phyloP scores from a whole-genome alignment of 2,888 invertebrate genomes.

The Cephonodes hylas region DNA sequence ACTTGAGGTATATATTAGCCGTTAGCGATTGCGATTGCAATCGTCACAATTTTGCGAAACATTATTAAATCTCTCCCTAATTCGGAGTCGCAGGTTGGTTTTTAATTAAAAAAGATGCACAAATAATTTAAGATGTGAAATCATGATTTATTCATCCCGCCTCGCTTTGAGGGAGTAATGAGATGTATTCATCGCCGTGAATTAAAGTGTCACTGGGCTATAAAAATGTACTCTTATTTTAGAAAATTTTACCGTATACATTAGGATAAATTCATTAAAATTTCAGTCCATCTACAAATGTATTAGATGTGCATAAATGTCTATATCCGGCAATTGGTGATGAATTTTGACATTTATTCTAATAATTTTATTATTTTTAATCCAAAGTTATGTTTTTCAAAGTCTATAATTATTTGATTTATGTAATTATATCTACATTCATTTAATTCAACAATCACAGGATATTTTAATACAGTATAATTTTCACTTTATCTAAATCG shows the following conservation, averaged over 20 bases:
- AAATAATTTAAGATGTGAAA: slow-evolving; percentile 37
- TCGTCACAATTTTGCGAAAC: too few relatives aligned
- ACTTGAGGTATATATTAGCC: too few relatives aligned
- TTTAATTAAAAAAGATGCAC: background rate
- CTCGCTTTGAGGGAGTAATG: slow-evolving; percentile 45
- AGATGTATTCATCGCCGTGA: slow-evolving; percentile 28
- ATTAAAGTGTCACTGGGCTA: background rate
- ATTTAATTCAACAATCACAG: background rate
- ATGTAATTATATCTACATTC: too few relatives aligned
- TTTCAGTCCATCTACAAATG: background rate
- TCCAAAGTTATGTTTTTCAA: too few relatives aligned
- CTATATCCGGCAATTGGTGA: too few relatives aligned
- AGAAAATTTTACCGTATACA: background rate
- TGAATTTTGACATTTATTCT: too few relatives aligned
- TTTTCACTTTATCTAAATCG: background rate
- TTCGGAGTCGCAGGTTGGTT: too few relatives aligned
- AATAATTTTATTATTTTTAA: too few relatives aligned
- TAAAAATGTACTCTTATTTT: background rate
- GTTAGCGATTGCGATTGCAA: too few relatives aligned
- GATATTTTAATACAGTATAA: background rate
- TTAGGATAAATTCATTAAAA: background rate
- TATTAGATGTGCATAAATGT: too few relatives aligned
- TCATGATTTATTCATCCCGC: slow-evolving; percentile 49
- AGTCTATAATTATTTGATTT: too few relatives aligned
- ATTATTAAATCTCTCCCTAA: too few relatives aligned